These are phyloP conservation scores for Aix galericulata DNA, from an alignment of 2,113 vertebrate species.

Conservation along the genomic window DNA sequence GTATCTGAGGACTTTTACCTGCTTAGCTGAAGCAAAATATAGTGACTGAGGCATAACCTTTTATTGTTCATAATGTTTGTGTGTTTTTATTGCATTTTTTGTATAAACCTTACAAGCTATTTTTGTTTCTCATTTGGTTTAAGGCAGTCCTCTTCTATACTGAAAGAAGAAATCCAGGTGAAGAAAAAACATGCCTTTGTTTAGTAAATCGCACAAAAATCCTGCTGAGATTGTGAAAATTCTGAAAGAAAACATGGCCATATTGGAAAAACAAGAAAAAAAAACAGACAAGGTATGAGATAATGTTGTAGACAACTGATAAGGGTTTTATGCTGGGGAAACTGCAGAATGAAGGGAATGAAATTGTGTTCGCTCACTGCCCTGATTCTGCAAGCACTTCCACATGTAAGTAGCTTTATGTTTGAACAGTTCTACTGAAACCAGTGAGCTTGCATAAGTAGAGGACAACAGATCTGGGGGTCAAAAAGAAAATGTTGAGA, in stretches of 20 bases:
- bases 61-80: background rate
- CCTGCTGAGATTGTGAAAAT: slow-evolving; percentile 93
- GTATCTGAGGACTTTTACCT: background rate
- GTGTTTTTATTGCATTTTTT: background rate
- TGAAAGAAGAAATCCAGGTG: slow-evolving; percentile 67
- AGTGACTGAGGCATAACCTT: background rate
- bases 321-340: background rate
- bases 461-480: background rate
- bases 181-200: slow-evolving; percentile 88
- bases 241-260: slow-evolving; percentile 91
- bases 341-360: background rate
- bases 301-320: background rate
- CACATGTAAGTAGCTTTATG: background rate
- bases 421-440: background rate
- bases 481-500: background rate
- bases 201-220: slow-evolving; percentile 96
- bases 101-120: background rate
- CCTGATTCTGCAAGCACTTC: background rate
- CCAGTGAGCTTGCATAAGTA: background rate
- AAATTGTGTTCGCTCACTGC: background rate
- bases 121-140: slow-evolving; percentile 52
- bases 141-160: slow-evolving; percentile 54
- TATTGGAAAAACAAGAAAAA: slow-evolving; percentile 95
- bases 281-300: slow-evolving; percentile 93
- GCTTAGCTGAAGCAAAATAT: background rate